These are phyloP conservation scores for Xestia rhomboidea DNA, from an alignment of 2,888 invertebrate genomes.

Conservation along the genomic window DNA sequence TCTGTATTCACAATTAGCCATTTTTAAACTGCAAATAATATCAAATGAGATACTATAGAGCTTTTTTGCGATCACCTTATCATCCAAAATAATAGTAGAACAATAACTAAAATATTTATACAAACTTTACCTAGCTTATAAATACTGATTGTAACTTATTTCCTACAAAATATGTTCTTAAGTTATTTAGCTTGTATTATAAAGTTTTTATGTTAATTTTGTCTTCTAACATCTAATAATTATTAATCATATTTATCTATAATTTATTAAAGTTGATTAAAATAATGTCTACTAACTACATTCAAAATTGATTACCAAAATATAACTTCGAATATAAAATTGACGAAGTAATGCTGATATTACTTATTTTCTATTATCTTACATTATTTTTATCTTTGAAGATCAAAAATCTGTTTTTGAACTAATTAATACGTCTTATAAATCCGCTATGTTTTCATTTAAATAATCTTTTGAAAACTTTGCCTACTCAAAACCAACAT, in stretches of 20 bases:
- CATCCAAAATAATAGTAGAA: not conserved
- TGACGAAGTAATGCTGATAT: not conserved
- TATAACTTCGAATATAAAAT: not conserved
- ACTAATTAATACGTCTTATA: not conserved
- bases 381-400: conserved; percentile 1
- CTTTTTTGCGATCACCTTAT: conserved; percentile 52
- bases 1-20: conserved; percentile 35
- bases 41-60: conserved; percentile 75
- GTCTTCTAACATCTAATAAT: not conserved
- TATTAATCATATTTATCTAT: not conserved
- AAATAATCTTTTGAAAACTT: not conserved
- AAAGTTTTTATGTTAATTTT: conserved; percentile 38
- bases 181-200: conserved; percentile 56
- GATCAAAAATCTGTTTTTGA: conserved; percentile 9
- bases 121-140: not conserved
- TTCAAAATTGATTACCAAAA: not conserved
- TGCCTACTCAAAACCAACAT: not conserved
- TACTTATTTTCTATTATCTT: not conserved
- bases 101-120: not conserved
- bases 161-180: not conserved
- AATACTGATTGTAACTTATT: not conserved
- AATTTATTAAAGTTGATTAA: not conserved
- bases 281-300: not conserved
- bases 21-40: conserved; percentile 75
- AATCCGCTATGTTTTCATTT: not conserved